Base-by-base conservation (phyloP, 2,113 vertebrate genomes). In the Aspidoscelis tigris region DNA sequence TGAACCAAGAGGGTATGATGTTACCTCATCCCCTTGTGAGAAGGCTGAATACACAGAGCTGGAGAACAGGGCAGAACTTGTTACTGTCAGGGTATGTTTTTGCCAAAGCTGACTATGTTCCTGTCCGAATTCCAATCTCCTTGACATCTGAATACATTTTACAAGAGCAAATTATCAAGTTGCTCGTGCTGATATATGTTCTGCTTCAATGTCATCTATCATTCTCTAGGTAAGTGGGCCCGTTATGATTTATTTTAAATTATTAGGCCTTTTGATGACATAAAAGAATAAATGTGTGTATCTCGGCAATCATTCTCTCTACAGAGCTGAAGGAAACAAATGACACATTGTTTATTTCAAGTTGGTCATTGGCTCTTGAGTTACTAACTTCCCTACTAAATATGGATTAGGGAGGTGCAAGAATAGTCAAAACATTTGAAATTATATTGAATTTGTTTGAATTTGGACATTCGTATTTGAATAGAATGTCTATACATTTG, bases 91-190 rank as follows among this genome's bases (percentile, higher is more conserved):
- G 89, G 89, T 41, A 76, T 69, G 84, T 24, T 50, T 55, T 83
- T 90, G 80, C 90, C 88, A 93, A 89, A 87, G 69, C 41, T 91
- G 88, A 86, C 72, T 91, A 93, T 92, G 33, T 91, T 89, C 87
- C 92, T 91, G 87, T 88, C 84, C 76, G 44, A 47, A 71, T 88
- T 92, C 89, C 91, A 58, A 66, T 5, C 79, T 26, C 73, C 84
- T 82, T 86, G 26, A 65, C 44, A 77, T 77, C 83, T 80, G n/a
- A 33, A 24, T 39, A 44, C 43, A 7, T 7, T 55, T 85, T 86
- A 69, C 69, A 88, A 80, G 77, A 77, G 58, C 39, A 72, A 84
- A 69, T 43, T 78, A 10, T 78, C 78, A 86, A 89, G 83, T 84
- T 55, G 12, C 55, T 69, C 14, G 58, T 55, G 39, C 89, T 83